Evolutionary conservation across 2,797 vertebrate species (phyloP).

Genomic region (Chelmon rostratus): DNA sequence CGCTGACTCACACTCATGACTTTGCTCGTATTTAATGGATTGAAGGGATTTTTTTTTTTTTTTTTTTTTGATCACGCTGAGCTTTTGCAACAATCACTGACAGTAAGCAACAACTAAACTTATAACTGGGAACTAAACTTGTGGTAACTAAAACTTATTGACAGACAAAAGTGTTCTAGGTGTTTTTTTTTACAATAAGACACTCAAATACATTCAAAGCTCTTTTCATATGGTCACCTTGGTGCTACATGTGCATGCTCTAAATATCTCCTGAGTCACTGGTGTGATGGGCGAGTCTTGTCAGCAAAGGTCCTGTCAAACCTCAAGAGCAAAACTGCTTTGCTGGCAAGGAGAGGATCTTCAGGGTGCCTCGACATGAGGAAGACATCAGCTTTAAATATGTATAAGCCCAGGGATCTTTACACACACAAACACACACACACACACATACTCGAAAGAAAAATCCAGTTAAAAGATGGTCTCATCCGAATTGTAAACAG

Average conservation of each 20-base stretch:
- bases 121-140: not conserved
- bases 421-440: slow-evolving; percentile 23
- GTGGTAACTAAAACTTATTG: not conserved
- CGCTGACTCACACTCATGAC: slow-evolving; percentile 32
- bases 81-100: slow-evolving; percentile 5
- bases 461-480: slow-evolving; percentile 46
- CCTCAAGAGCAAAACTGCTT: slow-evolving; percentile 65
- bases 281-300: slow-evolving; percentile 43
- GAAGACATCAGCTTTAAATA: slow-evolving; percentile 77
- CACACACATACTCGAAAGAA: slow-evolving; percentile 15
- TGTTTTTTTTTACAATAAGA: not conserved
- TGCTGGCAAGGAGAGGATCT: slow-evolving; percentile 53
- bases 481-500: slow-evolving; percentile 40
- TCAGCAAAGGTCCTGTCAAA: slow-evolving; percentile 60
- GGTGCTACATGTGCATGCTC: not conserved
- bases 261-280: slow-evolving; percentile 28
- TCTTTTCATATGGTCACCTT: not conserved
- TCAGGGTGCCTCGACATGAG: slow-evolving; percentile 59
- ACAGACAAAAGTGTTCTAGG: not conserved
- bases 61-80: slow-evolving; percentile 22
- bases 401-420: slow-evolving; percentile 61
- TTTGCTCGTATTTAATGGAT: slow-evolving; percentile 5
- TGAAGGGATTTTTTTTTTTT: not conserved
- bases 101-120: not conserved
- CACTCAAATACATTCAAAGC: not conserved